Conservation (phyloP, 35 echinoderm and acorn worm species). For the Heliocidaris tuberculata region DNA sequence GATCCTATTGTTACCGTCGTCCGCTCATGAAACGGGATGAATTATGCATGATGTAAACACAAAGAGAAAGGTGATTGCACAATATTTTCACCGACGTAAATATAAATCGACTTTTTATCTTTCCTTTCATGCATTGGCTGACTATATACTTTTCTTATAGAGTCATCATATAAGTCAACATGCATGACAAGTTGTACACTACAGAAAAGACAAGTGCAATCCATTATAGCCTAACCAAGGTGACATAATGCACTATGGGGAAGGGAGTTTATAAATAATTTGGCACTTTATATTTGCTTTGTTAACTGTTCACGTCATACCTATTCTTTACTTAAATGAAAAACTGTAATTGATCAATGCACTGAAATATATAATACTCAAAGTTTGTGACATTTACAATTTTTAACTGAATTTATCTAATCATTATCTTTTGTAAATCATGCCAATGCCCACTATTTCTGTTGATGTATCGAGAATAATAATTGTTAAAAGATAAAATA, state of each 20-base stretch:
- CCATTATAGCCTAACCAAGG: neutral
- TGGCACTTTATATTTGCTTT: neutral
- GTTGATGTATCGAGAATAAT: neutral
- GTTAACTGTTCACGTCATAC: neutral
- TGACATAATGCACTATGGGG: neutral
- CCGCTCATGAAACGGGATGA: neutral
- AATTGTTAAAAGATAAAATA: neutral
- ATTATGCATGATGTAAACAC: constrained; percentile 2
- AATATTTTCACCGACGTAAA: neutral
- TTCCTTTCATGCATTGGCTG: neutral
- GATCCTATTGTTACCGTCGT: neutral
- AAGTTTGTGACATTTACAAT: too few species aligned
- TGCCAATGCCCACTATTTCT: neutral
- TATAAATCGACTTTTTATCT: constrained; percentile 11
- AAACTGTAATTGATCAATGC: too few species aligned
- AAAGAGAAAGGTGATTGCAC: neutral
- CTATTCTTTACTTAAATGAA: neutral
- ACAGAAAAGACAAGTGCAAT: neutral
- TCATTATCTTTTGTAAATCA: neutral
- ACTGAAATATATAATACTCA: too few species aligned
- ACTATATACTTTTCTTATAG: neutral
- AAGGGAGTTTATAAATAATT: neutral
- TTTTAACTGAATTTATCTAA: too few species aligned
- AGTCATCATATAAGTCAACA: neutral
- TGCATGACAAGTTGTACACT: neutral